Evolutionary conservation across 2,113 vertebrate species (phyloP), one percentile per base, ranked within the genome.

Genomic region (Carollia perspicillata): DNA sequence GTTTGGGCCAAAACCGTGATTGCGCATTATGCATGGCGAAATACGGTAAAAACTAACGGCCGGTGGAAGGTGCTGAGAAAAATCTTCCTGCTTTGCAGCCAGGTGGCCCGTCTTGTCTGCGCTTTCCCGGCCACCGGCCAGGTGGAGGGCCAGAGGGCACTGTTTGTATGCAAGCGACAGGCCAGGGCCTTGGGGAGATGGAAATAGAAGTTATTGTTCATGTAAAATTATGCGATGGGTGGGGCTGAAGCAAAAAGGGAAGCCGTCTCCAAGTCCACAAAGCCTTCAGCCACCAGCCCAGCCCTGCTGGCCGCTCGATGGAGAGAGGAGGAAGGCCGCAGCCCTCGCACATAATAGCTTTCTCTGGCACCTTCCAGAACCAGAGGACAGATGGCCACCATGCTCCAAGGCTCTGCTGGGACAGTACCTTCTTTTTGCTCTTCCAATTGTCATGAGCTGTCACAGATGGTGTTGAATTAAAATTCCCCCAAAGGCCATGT

Each of bases 21-120:
- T 60, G 58, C 11, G 58, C 58, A 60, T 58, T 58, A 58, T 58
- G 26, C 23, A 58, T 3, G 8, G 55, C 8, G 9, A 58, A 58
- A 58, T 58, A 58, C 4, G 58, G 58, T 98, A 97, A 97, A 98
- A 97, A 93, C 72, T 96, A 97, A 86, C 96, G 96, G 96, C 86
- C 78, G 92, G 7, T 51, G 89, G 68, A 69, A 88, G 26, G 86
- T 58, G 65, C 17, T 20, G 55, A 63, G 86, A 53, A 94, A 78
- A 42, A 84, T 63, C 28, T 90, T 78, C 49, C 23, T 20, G 13
- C 80, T 44, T 33, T 90, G 20, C 16, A 37, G 12, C 30, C 83
- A 71, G 93, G 92, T 53, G 9, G 66, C 20, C 42, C 22, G 84
- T n/a, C 40, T 17, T 23, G 60, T 78, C 69, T 17, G 26, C 83